phyloP scores from a whole-genome alignment of 2,888 invertebrate species.

The Lasioglossum lativentre region DNA sequence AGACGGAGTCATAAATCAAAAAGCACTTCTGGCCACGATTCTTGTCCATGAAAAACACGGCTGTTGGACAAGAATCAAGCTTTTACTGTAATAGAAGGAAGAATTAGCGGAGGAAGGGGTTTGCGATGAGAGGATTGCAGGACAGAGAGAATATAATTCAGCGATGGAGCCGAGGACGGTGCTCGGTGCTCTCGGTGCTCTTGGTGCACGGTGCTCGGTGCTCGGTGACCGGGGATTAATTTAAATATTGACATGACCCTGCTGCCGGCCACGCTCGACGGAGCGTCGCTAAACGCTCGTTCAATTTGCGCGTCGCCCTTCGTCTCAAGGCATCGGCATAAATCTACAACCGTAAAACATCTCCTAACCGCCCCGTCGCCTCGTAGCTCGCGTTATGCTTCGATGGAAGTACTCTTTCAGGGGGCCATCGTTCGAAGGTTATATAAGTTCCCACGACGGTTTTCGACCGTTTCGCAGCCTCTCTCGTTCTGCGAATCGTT shows the following conservation, averaged over 20 bases:
- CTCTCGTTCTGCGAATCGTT: constrained; percentile 20
- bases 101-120: constrained; percentile 14
- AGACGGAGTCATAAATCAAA: too few relatives aligned
- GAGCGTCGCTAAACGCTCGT: constrained; percentile 78
- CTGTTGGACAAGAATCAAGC: too few relatives aligned
- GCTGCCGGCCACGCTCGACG: constrained; percentile 73
- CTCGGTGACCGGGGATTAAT: constrained; percentile 73
- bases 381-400: constrained; percentile 32
- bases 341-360: constrained; percentile 66
- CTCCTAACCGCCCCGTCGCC: constrained; percentile 49
- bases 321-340: constrained; percentile 69
- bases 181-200: constrained; percentile 50
- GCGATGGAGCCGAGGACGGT: constrained; percentile 60
- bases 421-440: constrained; percentile 29
- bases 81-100: constrained; percentile 48
- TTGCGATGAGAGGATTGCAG: constrained; percentile 34
- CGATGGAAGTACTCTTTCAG: constrained; percentile 36
- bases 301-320: constrained; percentile 72
- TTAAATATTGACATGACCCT: constrained; percentile 79
- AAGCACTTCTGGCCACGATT: too few relatives aligned
- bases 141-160: constrained; percentile 61
- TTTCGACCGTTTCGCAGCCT: constrained; percentile 29
- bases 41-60: too few relatives aligned
- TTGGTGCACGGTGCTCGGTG: constrained; percentile 49
- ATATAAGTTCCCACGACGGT: constrained; percentile 32